A percentile compares a stretch with the other conserved stretches of the same genome.
Conservation (phyloP, 2,888 invertebrate genomes). For the Brachycybe producta region DNA sequence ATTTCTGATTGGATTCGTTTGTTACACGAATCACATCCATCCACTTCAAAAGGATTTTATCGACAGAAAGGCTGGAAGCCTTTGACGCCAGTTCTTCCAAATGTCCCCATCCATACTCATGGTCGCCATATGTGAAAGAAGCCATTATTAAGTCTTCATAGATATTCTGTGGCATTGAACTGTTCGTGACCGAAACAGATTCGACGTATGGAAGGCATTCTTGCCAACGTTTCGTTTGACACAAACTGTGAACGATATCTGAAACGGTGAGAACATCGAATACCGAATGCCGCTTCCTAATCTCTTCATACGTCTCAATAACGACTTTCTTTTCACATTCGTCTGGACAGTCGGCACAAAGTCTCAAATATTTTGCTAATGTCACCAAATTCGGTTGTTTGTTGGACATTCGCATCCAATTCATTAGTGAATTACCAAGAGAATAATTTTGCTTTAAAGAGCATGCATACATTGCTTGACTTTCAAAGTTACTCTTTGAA, state of each 20-base stretch:
- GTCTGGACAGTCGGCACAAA: conserved; percentile 27
- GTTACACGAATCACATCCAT: conserved; percentile 35
- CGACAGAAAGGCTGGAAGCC: neutral
- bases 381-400: neutral
- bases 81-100: conserved; percentile 41
- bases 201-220: conserved; percentile 47
- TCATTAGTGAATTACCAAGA: conserved; percentile 5
- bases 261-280: conserved; percentile 49
- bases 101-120: conserved; percentile 46
- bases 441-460: neutral
- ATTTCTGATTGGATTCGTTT: conserved; percentile 33
- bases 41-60: conserved; percentile 24
- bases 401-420: neutral
- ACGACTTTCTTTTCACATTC: conserved; percentile 43
- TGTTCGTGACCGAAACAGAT: conserved; percentile 41
- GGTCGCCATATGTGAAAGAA: conserved; percentile 45
- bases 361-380: conserved; percentile 7
- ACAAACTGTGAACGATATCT: conserved; percentile 47
- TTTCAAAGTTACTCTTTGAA: conserved; percentile 11
- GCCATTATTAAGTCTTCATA: conserved; percentile 45
- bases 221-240: conserved; percentile 50
- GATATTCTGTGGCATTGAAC: conserved; percentile 24
- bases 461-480: conserved; percentile 2
- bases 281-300: conserved; percentile 43
- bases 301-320: conserved; percentile 37